These are phyloP conservation scores for Pseudomyrmex cubaensis DNA, from an alignment of 1,140 invertebrate genomes.

Conservation along the genomic window DNA sequence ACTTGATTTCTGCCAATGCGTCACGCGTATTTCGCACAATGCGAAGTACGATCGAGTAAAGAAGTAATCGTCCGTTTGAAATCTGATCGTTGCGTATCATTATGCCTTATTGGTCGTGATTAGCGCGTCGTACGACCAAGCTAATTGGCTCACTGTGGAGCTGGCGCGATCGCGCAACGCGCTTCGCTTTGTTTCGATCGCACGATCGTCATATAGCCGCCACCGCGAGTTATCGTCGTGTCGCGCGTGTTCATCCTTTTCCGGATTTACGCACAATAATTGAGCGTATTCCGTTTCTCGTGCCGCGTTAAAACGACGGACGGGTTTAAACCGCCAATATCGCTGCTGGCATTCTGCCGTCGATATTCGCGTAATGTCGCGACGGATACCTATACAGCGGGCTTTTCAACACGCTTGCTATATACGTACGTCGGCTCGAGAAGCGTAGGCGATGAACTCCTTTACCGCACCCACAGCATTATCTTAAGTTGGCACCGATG, in stretches of 20 bases:
- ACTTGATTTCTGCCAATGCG: too few relatives aligned
- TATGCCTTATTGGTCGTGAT: constrained; percentile 48
- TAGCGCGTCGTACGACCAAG: constrained; percentile 49
- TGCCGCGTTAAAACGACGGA: constrained; percentile 52
- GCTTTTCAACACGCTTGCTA: not conserved
- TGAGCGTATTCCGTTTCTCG: constrained; percentile 9
- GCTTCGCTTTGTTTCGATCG: constrained; percentile 2
- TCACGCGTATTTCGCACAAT: not conserved
- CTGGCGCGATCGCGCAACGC: not conserved
- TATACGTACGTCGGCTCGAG: constrained; percentile 36
- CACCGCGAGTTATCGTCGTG: constrained; percentile 2
- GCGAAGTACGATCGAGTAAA: not conserved
- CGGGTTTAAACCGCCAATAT: constrained; percentile 36
- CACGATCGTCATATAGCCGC: constrained; percentile 26
- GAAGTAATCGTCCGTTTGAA: constrained; percentile 39
- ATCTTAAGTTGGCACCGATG: constrained; percentile 41
- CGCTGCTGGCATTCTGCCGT: constrained; percentile 35
- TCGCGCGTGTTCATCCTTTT: constrained; percentile 33
- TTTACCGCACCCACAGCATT: constrained; percentile 48
- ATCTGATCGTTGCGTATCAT: constrained; percentile 45
- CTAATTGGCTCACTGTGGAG: constrained; percentile 60
- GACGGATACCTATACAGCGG: not conserved
- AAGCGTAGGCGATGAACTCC: constrained; percentile 55
- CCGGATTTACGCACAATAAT: constrained; percentile 18
- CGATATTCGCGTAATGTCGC: constrained; percentile 34